Conservation (phyloP, 2,113 vertebrate genomes). For the Zosterops pallidus region DNA sequence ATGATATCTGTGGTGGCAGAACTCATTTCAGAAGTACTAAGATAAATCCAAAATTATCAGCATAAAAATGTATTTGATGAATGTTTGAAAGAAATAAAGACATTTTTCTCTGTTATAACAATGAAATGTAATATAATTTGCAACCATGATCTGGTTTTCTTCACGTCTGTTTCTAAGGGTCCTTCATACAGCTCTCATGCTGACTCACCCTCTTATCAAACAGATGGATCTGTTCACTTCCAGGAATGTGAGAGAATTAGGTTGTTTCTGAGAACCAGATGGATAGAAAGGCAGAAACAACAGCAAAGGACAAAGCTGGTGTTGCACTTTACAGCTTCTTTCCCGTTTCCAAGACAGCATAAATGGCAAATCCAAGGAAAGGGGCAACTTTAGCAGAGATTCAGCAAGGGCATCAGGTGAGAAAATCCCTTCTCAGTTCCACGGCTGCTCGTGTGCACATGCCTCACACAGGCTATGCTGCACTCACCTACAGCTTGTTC, state of each 20-base stretch:
- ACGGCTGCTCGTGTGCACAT: not conserved
- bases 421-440: not conserved
- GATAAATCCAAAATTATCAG: not conserved
- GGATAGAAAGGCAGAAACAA: not conserved
- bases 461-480: not conserved
- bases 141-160: not conserved
- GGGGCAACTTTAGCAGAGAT: not conserved
- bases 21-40: not conserved
- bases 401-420: not conserved
- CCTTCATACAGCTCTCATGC: not conserved
- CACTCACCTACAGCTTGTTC: not conserved
- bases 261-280: not conserved
- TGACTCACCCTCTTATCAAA: not conserved
- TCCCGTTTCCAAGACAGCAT: not conserved
- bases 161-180: not conserved
- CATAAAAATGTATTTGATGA: not conserved
- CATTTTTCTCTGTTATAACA: not conserved
- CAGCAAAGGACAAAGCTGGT: not conserved
- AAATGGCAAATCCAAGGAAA: not conserved
- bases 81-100: not conserved
- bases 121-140: not conserved
- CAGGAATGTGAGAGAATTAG: not conserved
- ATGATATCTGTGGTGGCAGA: not conserved
- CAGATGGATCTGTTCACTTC: not conserved
- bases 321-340: not conserved